Evolutionary conservation across 1,140 invertebrate species (phyloP).

Genomic region (Drosophila jambulina): DNA sequence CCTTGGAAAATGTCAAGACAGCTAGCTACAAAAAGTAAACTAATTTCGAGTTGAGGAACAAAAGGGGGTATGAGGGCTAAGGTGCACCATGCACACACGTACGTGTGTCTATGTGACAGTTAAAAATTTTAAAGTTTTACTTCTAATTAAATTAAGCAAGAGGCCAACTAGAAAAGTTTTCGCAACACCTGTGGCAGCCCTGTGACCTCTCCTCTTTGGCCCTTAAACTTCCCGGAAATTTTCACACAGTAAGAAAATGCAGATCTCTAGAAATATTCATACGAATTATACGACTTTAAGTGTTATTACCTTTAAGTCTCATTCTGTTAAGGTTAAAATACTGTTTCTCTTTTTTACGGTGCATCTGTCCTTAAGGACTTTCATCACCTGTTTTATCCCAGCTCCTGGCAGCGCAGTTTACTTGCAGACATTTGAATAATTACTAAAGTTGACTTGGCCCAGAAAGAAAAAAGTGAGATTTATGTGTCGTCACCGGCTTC

Average conservation of each 20-base stretch:
- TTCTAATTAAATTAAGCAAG: conserved; percentile 72
- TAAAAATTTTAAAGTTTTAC: conserved; percentile 57
- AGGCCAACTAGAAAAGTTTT: conserved; percentile 50
- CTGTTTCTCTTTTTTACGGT: not conserved
- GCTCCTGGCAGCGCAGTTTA: conserved; percentile 10
- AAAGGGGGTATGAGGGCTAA: not conserved
- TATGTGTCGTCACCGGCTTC: conserved; percentile 57
- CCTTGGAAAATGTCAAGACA: conserved; percentile 46
- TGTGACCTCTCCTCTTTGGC: not conserved
- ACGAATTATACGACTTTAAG: too few relatives aligned
- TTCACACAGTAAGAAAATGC: not conserved
- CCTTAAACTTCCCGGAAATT: not conserved
- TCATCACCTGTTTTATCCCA: conserved; percentile 50
- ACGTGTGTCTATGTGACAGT: conserved; percentile 17
- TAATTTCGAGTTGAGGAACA: conserved; percentile 46
- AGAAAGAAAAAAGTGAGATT: conserved; percentile 46
- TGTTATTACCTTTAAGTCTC: too few relatives aligned
- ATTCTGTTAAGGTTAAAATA: not conserved
- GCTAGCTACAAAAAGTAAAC: conserved; percentile 50
- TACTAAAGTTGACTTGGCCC: conserved; percentile 67
- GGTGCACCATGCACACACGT: conserved; percentile 18
- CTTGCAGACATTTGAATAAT: conserved; percentile 70
- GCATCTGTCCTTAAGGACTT: conserved; percentile 29
- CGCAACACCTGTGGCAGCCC: conserved; percentile 45
- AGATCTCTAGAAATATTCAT: not conserved